Base-by-base conservation (phyloP, 2,888 invertebrate genomes). In the Pocota personata region DNA sequence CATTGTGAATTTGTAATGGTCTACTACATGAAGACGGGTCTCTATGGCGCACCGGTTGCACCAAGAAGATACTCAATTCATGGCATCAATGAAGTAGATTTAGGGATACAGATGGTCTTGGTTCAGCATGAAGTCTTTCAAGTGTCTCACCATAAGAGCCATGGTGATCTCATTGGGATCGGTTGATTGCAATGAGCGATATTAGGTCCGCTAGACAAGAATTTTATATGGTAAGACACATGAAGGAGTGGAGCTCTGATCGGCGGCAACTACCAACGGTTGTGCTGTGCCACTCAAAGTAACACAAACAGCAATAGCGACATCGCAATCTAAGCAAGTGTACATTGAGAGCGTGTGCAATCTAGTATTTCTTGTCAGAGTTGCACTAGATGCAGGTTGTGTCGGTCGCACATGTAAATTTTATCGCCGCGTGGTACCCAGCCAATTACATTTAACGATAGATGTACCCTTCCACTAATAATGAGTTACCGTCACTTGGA, bases 171-270 rank as follows among this genome's bases (percentile, higher is more conserved):
- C 64, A 66, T 30, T 46, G 55, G 12, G 6, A 43, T 71, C 57
- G 57, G 19, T 46, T 46, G 46, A 69, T 69, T 55, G 40, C 24
- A 35, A 12, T 32, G 66, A 57, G 24, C 40, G 66, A 58, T 67
- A 58, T 77, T 27, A 35, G 16, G 76, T 48, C 14, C 30, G 32
- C 32, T 43, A 40, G 16, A 57, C 58, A 30, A 66, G 58, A 57
- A 58, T 57, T 27, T 32, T 57, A 30, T 43, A 35, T 69, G 57
- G 55, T 16, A 21, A 50, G 32, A 67, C 50, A 66, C 12, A 37
- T 24, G 27, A 77, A 77, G 76, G 76, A 77, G 76, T 77, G 76
- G 76, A 76, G 58, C 67, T 57, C 27, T 67, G 76, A 77, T 52
- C 69, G 24, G 40, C 69, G 50, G 75, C 43, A 19, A 19, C 66